Conservation (phyloP, 2,113 vertebrate genomes). For the Corvus moneduloides region DNA sequence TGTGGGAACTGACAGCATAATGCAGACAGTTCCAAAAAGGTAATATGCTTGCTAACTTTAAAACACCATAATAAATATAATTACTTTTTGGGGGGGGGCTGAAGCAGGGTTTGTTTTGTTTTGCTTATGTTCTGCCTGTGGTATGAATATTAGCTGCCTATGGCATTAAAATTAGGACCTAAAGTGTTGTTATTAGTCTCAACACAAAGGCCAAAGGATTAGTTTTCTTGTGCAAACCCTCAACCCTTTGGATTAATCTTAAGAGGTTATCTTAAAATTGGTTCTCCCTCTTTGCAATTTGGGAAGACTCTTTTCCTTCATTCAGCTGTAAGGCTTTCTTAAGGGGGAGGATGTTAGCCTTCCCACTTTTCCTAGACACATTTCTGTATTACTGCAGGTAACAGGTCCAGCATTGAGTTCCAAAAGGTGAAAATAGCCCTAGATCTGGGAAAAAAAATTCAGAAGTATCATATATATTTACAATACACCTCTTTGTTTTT, state of each 20-base stretch:
- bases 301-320: background rate
- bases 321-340: background rate
- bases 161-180: background rate
- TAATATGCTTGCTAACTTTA: background rate
- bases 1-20: background rate
- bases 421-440: background rate
- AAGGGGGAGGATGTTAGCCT: background rate
- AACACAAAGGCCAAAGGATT: background rate
- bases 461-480: background rate
- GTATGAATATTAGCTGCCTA: background rate
- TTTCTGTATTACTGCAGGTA: background rate
- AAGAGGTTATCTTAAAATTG: background rate
- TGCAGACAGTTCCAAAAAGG: background rate
- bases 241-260: background rate
- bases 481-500: background rate
- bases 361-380: background rate
- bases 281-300: background rate
- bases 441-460: background rate
- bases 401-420: background rate
- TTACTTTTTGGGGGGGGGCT: fast-evolving
- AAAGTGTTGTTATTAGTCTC: background rate
- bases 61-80: background rate
- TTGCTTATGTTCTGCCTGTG: background rate
- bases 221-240: background rate
- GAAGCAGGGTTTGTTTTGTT: background rate